Percentiles rank a stretch among this genome's conserved stretches.
Evolutionary conservation across 2,113 vertebrate genomes (phyloP).

Genomic region (Callocephalon fimbriatum): DNA sequence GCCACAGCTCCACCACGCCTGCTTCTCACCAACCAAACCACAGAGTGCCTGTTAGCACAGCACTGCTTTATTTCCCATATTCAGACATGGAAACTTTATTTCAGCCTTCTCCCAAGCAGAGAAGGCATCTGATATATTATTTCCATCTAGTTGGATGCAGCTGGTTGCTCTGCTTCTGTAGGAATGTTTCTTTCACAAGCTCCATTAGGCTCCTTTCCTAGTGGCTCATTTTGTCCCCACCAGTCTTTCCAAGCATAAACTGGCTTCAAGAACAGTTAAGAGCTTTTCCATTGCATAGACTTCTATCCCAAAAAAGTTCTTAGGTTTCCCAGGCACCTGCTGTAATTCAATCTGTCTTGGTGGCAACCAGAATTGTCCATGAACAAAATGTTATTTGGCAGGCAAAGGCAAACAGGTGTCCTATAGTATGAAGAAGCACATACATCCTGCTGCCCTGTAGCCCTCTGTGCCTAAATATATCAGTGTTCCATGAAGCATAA

Average conservation of each 20-base stretch:
- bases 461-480: not conserved
- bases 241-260: not conserved
- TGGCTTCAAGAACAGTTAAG: not conserved
- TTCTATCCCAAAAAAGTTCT: not conserved
- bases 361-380: not conserved
- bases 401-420: constrained; percentile 12
- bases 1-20: not conserved
- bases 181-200: not conserved
- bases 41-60: not conserved
- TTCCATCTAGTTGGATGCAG: not conserved
- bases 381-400: constrained; percentile 55
- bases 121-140: not conserved
- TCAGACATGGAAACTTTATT: not conserved
- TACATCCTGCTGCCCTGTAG: not conserved
- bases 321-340: constrained; percentile 35
- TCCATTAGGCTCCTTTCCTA: not conserved
- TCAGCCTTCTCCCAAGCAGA: not conserved
- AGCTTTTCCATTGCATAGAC: not conserved
- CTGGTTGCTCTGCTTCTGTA: not conserved
- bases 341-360: constrained; percentile 52
- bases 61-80: fast-evolving
- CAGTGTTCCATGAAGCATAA: not conserved
- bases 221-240: not conserved
- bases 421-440: not conserved
- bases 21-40: not conserved